phyloP scores from a whole-genome alignment of 2,888 invertebrate species.

The Protula sp. region DNA sequence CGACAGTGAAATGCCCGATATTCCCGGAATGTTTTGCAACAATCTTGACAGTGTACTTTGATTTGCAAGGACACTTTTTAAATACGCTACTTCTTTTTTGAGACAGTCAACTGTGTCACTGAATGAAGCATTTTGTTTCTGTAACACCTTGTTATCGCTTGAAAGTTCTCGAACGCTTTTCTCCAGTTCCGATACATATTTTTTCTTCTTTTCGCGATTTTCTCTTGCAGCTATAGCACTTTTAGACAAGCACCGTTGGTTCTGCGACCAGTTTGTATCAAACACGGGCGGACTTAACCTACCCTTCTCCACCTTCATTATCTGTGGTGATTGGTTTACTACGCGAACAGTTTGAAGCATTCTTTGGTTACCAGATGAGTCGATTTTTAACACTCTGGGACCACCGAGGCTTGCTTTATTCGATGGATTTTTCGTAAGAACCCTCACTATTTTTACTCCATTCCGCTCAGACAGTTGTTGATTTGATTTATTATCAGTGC shows the following conservation, averaged over 20 bases:
- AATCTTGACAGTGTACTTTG: conserved; percentile 1
- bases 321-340: not conserved
- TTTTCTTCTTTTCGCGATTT: not conserved
- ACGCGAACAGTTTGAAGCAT: not conserved
- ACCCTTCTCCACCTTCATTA: not conserved
- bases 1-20: not conserved
- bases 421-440: no score
- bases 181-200: not conserved
- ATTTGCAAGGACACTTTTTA: conserved; percentile 2
- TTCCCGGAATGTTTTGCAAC: not conserved
- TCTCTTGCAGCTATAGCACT: conserved; percentile 1
- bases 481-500: no score
- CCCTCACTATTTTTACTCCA: no score
- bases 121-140: not conserved
- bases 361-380: not conserved
- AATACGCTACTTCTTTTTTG: not conserved
- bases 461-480: no score
- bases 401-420: no score
- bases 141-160: not conserved
- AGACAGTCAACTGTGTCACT: not conserved
- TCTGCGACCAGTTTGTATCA: not conserved
- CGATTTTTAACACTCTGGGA: no score
- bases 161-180: not conserved
- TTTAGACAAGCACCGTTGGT: not conserved
- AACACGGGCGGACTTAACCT: not conserved